Evolutionary conservation across 2,797 vertebrate species (phyloP).

Genomic region (Coilia nasus): DNA sequence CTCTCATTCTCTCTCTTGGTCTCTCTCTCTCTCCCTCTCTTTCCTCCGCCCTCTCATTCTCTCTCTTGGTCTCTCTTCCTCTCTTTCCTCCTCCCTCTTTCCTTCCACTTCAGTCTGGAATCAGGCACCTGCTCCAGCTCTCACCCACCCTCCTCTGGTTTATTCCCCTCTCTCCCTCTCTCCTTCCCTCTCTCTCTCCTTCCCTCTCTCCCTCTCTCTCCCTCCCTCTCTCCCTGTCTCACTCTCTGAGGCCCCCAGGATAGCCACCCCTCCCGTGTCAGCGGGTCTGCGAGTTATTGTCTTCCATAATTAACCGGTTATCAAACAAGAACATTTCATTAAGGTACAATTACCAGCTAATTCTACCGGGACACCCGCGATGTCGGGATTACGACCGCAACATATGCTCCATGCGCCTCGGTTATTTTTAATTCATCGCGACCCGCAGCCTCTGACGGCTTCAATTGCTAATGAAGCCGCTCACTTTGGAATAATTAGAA

Average conservation of each 20-base stretch:
- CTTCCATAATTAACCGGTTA: slow-evolving; percentile 92
- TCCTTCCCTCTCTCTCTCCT: background rate
- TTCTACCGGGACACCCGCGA: slow-evolving; percentile 81
- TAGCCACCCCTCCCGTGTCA: slow-evolving; percentile 78
- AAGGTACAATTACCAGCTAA: slow-evolving; percentile 88
- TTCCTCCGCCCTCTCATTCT: too few species aligned
- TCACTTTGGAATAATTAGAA: slow-evolving; percentile 88
- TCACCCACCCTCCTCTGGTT: background rate
- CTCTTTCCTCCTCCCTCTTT: background rate
- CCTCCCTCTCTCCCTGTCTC: slow-evolving; percentile 32
- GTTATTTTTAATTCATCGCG: slow-evolving; percentile 84
- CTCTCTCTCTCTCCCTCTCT: too few species aligned
- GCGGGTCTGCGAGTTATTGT: slow-evolving; percentile 82
- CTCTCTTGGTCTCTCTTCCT: slow-evolving; percentile 12
- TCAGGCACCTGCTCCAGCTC: background rate
- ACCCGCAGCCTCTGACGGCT: slow-evolving; percentile 78
- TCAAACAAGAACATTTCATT: slow-evolving; percentile 95
- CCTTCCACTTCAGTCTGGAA: slow-evolving; percentile 2
- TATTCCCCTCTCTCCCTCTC: background rate
- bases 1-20: background rate
- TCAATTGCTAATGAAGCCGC: slow-evolving; percentile 88
- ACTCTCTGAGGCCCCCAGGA: slow-evolving; percentile 46
- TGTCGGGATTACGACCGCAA: slow-evolving; percentile 80
- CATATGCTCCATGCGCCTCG: slow-evolving; percentile 81
- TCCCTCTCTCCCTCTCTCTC: slow-evolving; percentile 6